phyloP scores from a whole-genome alignment of 2,113 vertebrate species.

The Eira barbara region DNA sequence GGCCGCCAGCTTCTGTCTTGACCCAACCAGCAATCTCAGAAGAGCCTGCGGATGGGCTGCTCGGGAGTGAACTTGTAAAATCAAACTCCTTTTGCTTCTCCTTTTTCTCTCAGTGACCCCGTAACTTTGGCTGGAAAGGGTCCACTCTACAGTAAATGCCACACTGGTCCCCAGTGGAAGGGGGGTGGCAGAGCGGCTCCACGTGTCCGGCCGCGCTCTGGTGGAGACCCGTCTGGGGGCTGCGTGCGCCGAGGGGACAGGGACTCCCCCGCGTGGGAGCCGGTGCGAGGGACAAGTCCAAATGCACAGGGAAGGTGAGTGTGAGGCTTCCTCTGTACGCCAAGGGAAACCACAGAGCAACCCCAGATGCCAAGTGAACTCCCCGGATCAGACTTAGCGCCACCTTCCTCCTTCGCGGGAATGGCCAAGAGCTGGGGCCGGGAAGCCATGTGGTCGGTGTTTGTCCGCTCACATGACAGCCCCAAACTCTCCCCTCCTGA shows the following conservation, averaged over 20 bases:
- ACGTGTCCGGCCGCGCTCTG: fast-evolving
- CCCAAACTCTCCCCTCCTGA: fast-evolving
- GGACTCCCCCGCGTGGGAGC: fast-evolving
- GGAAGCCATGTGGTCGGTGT: fast-evolving
- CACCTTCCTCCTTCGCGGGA: too few relatives aligned
- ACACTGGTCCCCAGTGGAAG: fast-evolving
- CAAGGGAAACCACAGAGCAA: too few relatives aligned
- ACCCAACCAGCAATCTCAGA: background rate
- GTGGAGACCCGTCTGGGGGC: background rate
- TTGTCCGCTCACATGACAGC: fast-evolving
- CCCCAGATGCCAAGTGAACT: fast-evolving
- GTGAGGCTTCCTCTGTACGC: background rate
- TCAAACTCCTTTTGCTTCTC: background rate
- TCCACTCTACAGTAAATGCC: background rate
- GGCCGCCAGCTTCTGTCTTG: background rate
- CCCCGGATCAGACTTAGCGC: background rate
- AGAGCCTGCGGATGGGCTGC: background rate
- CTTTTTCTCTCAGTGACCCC: background rate
- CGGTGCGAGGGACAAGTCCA: background rate
- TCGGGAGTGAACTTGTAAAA: background rate
- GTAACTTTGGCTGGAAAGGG: background rate
- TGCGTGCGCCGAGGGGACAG: fast-evolving
- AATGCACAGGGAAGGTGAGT: background rate
- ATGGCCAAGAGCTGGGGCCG: background rate
- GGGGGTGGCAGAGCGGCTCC: fast-evolving